phyloP scores from a whole-genome alignment of 2,888 invertebrate genomes.

The Ormyrus pomaceus region DNA sequence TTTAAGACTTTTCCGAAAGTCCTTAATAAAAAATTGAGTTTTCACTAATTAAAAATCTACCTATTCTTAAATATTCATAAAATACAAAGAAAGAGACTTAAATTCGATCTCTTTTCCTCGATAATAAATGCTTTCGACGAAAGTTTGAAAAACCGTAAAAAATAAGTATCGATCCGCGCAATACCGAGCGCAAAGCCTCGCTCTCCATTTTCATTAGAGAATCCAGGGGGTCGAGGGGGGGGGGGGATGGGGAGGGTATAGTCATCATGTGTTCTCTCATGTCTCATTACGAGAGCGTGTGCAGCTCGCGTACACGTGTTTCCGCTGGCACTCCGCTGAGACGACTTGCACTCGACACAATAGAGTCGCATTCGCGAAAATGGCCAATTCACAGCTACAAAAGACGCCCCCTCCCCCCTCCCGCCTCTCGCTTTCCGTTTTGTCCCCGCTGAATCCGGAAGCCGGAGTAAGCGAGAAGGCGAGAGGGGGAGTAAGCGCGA shows the following conservation, averaged over 20 bases:
- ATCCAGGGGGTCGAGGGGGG: no score
- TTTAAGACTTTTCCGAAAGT: no score
- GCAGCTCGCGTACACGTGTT: slow-evolving; percentile 15
- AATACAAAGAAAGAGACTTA: no score
- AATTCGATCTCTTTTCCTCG: no score
- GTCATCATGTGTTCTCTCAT: background rate
- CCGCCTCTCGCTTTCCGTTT: background rate
- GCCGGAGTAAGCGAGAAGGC: slow-evolving; percentile 2
- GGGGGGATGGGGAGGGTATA: no score
- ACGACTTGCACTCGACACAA: background rate
- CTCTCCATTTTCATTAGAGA: slow-evolving; percentile 4
- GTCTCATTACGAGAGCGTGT: slow-evolving; percentile 15
- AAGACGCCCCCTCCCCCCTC: background rate
- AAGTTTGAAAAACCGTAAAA: no score
- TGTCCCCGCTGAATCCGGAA: slow-evolving; percentile 28
- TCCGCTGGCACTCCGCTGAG: background rate
- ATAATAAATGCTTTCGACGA: no score
- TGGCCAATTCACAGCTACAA: slow-evolving; percentile 33
- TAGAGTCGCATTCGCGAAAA: slow-evolving; percentile 24
- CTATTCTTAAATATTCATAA: no score
- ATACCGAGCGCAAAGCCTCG: no score
- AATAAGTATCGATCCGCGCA: no score
- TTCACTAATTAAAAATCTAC: no score
- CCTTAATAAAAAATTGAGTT: no score
- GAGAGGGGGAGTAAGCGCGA: slow-evolving; percentile 6